Evolutionary conservation across 2,113 vertebrate species (phyloP), one percentile per base, ranked within the genome.

Genomic region (Pseudorhombus dupliciocellatus): DNA sequence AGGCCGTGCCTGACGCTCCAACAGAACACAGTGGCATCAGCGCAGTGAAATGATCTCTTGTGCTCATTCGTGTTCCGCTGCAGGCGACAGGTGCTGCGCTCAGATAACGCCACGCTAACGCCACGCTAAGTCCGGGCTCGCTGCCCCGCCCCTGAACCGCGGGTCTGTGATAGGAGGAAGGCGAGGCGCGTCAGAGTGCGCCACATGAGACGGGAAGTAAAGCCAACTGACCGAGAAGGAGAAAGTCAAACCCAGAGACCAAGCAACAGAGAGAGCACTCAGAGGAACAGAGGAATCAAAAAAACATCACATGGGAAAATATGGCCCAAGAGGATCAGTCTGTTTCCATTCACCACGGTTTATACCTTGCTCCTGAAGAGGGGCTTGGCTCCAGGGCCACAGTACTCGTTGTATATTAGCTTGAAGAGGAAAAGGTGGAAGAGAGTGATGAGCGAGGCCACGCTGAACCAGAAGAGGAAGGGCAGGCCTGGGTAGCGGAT

Each of bases 381-480:
- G 0, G 97, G 96, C 92, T 97, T 98, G 70, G 97, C 98, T 2
- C 97, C 96, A 0, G 97, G 97, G 66, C 98, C 98, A 1, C 97
- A 99, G 84, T 99, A 99, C 88, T 99, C 97, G 0, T 99, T 99
- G 94, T 99, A 99, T 88, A 99, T 99, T 79, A 99, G 97, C 88
- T 98, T 99, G 94, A 99, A 99, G 83, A 99, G 95, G 92, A 99
- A 99, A 37, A 99, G 94, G 89, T 99, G 97, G 94, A 99, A 99
- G 58, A 99, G 92, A 0, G 96, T 96, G 90, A 99, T 97, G 83
- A 99, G 95, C 4, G 98, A 99, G 10, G 98, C 97, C 91, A 99
- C 96, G 4, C 98, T 98, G 93, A 99, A 98, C 97, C 97, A 99
- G 92, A 99, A 99, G 12, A 98, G 91, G 92, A 98, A 99, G 68